Base-by-base conservation (phyloP, 2,797 vertebrate genomes). In the Paguma larvata region DNA sequence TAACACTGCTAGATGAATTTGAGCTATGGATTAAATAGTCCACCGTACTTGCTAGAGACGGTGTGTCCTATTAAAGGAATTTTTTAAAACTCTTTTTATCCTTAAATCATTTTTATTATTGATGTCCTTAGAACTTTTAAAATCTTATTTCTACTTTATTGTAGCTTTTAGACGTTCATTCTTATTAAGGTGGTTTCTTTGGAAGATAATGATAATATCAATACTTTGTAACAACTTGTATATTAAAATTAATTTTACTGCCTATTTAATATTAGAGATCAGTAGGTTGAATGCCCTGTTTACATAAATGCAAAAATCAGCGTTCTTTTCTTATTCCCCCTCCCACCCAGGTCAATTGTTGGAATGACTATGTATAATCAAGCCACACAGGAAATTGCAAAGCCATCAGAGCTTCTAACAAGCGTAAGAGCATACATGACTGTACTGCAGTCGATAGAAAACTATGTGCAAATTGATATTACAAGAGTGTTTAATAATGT, bases 281-380 rank as follows among this genome's bases (percentile, higher is more conserved):
- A 72, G 13, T 78, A 72, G 46, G 32, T 84, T 91, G 46, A 95
- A 67, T 95, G 65, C 11, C 83, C 51, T 83, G 4, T 90, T 89
- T 93, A 92, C 8, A 30, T 75, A 82, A 85, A 88, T 95, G 13
- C 2, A 87, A 70, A 96, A 93, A 9, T 87, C 27, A 83, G 32
- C 34, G 44, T 16, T 95, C 34, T 92, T 88, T 41, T 86, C 15
- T 90, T 85, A 65, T 70, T 89, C 1, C 65, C 56, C 86, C 62
- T 9, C 9, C 87, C 94, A 99, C 12, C 94, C 97, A 99, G 99
- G 98, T 99, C 99, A 72, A 99, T 99, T 98, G 99, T 99, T 98
- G 99, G 99, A 48, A 99, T 99, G 99, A 99, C 99, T 41, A 99
- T 99, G 99, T 99, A 99, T 98, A 99, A 99, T 99, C 99, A 99